phyloP scores from a whole-genome alignment of 2,113 vertebrate species.

The Erythrocercus mccallii region DNA sequence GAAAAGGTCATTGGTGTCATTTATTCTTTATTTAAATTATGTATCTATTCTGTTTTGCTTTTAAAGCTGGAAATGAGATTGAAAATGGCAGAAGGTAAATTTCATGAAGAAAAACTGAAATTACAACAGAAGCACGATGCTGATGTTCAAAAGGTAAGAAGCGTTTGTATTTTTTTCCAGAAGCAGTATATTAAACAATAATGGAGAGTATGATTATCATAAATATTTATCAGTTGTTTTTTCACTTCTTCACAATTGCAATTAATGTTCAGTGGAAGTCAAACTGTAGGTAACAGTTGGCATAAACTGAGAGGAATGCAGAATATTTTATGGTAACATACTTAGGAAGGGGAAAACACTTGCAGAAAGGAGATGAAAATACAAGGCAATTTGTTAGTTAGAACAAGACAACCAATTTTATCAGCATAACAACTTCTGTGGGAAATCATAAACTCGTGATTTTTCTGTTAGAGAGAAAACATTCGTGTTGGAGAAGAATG shows the following conservation, averaged over 20 bases:
- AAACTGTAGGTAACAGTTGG: neutral
- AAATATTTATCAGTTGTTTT: neutral
- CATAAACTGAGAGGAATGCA: neutral
- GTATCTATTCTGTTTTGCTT: neutral
- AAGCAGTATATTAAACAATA: neutral
- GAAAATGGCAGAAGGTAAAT: conserved; percentile 86
- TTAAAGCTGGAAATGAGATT: conserved; percentile 83
- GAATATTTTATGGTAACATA: neutral
- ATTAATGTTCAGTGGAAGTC: neutral
- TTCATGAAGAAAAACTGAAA: conserved; percentile 91
- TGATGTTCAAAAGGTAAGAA: conserved; percentile 89
- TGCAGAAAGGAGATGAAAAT: neutral
- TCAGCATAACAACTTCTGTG: neutral
- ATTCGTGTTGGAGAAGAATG: neutral
- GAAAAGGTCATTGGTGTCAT: neutral
- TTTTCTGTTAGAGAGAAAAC: neutral
- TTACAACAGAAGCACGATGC: conserved; percentile 89
- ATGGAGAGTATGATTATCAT: neutral
- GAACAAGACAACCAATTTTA: neutral
- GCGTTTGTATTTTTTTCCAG: neutral
- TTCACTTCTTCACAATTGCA: neutral
- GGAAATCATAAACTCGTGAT: neutral
- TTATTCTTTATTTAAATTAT: conserved; percentile 14
- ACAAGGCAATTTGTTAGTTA: neutral
- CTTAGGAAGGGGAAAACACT: neutral